A percentile compares a stretch with the other conserved stretches of the same genome.
These are phyloP conservation scores for Epizoanthus stellaris DNA, from an alignment of 92 coral and sea anemone species.

Conservation along the genomic window DNA sequence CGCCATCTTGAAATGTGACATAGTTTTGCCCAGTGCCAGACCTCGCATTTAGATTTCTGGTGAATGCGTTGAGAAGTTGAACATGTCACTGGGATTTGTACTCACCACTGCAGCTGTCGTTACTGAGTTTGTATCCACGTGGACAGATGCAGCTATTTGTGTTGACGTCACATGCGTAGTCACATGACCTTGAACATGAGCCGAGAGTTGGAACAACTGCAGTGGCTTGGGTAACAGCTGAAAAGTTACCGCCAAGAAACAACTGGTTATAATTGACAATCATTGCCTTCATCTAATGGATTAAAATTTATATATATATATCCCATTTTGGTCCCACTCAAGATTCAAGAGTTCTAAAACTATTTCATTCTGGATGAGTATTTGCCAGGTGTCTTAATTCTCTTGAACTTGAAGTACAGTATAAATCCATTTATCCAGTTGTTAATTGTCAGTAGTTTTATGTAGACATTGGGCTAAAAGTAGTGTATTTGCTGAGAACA, in stretches of 20 bases:
- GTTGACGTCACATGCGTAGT: slow-evolving; percentile 69
- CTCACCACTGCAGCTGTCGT: slow-evolving; percentile 61
- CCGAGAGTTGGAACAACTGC: slow-evolving; percentile 42
- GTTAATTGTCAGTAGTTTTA: no score
- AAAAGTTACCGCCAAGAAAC: not conserved
- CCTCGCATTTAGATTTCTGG: no score
- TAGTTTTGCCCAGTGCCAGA: no score
- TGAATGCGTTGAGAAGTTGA: not conserved
- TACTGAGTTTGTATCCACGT: slow-evolving; percentile 63
- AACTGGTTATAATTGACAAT: not conserved
- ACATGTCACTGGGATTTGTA: not conserved
- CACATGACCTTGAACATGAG: slow-evolving; percentile 57
- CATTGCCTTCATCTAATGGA: not conserved
- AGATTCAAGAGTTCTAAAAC: not conserved
- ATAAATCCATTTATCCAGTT: no score
- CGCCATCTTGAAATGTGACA: no score
- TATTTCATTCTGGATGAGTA: no score
- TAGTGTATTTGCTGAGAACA: not conserved
- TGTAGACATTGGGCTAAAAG: not conserved
- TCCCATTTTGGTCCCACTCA: not conserved
- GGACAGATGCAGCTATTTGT: slow-evolving; percentile 64
- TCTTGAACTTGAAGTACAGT: no score
- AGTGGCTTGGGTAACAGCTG: slow-evolving; percentile 71
- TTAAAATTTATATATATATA: no score
- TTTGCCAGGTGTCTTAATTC: no score